These are phyloP conservation scores for Acronicta aceris DNA, from an alignment of 2,888 invertebrate species.

Conservation along the genomic window DNA sequence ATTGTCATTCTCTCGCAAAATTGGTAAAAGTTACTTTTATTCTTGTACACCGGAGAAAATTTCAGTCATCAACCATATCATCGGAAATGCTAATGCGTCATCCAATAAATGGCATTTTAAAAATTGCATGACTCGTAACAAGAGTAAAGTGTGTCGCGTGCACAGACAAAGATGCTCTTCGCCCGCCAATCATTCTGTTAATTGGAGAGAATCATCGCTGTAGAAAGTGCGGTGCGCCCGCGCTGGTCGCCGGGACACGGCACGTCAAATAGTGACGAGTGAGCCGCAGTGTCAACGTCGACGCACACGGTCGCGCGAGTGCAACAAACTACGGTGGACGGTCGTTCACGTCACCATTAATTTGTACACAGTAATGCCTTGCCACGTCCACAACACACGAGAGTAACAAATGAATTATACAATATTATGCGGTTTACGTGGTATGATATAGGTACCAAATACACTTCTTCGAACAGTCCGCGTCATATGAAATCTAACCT, in stretches of 20 bases:
- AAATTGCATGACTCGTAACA: constrained; percentile 70
- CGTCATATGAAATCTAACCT: background rate
- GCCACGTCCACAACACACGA: constrained; percentile 55
- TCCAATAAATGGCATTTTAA: constrained; percentile 39
- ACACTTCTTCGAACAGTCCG: background rate
- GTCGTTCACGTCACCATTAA: constrained; percentile 76
- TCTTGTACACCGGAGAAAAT: constrained; percentile 3
- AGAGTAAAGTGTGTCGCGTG: constrained; percentile 86
- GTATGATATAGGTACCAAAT: constrained; percentile 1
- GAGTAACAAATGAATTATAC: constrained; percentile 36
- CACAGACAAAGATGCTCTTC: constrained; percentile 75
- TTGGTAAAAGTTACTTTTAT: constrained; percentile 6
- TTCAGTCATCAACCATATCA: constrained; percentile 10
- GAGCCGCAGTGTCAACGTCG: constrained; percentile 82
- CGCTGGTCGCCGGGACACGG: constrained; percentile 26
- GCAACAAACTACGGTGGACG: constrained; percentile 79
- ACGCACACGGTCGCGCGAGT: constrained; percentile 72
- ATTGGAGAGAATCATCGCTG: constrained; percentile 88
- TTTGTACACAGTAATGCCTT: constrained; percentile 70
- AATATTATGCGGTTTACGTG: constrained; percentile 22
- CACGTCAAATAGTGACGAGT: constrained; percentile 58
- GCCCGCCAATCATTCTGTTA: constrained; percentile 86
- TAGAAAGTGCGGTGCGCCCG: constrained; percentile 76
- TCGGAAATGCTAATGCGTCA: constrained; percentile 50
- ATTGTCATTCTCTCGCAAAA: background rate